Evolutionary conservation across 2,888 invertebrate genomes (phyloP).

Genomic region (Phaonia tiefii): DNA sequence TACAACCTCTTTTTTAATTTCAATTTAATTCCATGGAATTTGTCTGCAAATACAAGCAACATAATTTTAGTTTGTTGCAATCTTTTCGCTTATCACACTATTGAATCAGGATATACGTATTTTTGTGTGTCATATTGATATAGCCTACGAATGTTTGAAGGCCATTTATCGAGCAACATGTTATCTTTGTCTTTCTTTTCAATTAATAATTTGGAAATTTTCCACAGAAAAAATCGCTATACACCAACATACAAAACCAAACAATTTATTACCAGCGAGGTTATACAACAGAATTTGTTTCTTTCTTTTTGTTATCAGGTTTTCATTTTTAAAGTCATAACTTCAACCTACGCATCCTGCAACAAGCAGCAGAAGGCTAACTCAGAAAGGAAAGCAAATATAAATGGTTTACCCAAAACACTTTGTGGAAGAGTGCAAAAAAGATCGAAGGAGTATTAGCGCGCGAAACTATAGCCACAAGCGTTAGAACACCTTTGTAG

Average conservation of each 20-base stretch:
- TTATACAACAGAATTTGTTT: slow-evolving; percentile 6
- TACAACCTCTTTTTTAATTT: neutral
- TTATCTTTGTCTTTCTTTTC: slow-evolving; percentile 28
- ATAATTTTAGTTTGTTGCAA: neutral
- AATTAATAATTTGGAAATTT: slow-evolving; percentile 63
- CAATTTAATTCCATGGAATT: neutral
- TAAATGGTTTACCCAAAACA: slow-evolving; percentile 19
- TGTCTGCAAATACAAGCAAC: neutral
- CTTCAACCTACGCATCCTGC: slow-evolving; percentile 57
- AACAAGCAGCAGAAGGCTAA: slow-evolving; percentile 15
- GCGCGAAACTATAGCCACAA: slow-evolving; percentile 18
- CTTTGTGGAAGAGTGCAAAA: too few species aligned
- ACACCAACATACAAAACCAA: slow-evolving; percentile 32
- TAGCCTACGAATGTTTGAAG: slow-evolving; percentile 65
- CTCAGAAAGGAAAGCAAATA: slow-evolving; percentile 19
- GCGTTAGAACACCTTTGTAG: slow-evolving; percentile 36
- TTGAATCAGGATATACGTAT: slow-evolving; percentile 65
- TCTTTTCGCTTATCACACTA: slow-evolving; percentile 4
- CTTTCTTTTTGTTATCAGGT: slow-evolving; percentile 47
- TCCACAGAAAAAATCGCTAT: slow-evolving; percentile 38
- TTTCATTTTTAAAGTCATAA: slow-evolving; percentile 51
- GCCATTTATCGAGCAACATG: slow-evolving; percentile 40
- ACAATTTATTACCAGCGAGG: slow-evolving; percentile 54
- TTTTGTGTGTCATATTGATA: slow-evolving; percentile 67
- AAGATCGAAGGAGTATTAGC: neutral